Evolutionary conservation across 2,797 vertebrate species (phyloP).

Genomic region (Crenichthys baileyi): DNA sequence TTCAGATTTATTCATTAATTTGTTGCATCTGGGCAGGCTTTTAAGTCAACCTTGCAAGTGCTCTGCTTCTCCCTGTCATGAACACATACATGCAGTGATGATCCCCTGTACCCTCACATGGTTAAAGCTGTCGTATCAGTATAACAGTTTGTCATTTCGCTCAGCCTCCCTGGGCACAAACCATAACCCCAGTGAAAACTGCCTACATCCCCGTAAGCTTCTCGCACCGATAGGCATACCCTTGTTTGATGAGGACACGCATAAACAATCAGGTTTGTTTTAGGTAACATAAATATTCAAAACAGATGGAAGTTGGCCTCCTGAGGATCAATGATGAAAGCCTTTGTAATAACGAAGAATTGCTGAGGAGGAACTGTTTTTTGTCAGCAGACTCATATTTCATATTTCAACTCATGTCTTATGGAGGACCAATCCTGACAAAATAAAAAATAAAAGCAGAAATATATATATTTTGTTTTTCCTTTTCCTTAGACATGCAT

Average conservation of each 20-base stretch:
- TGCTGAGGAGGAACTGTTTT: constrained; percentile 41
- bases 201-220: constrained; percentile 39
- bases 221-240: constrained; percentile 43
- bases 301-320: constrained; percentile 64
- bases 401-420: constrained; percentile 38
- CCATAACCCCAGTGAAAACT: constrained; percentile 26
- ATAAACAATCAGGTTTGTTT: constrained; percentile 46
- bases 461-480: no score
- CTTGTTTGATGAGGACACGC: constrained; percentile 39
- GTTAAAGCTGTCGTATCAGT: constrained; percentile 55
- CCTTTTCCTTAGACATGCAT: no score
- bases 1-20: not conserved
- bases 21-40: constrained; percentile 34
- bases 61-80: constrained; percentile 30
- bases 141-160: constrained; percentile 53
- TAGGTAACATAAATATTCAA: constrained; percentile 65
- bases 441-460: no score
- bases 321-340: constrained; percentile 77
- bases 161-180: constrained; percentile 44
- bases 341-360: constrained; percentile 63
- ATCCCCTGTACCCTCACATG: constrained; percentile 46
- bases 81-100: constrained; percentile 48
- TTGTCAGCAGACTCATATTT: constrained; percentile 42
- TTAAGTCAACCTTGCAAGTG: constrained; percentile 46
- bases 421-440: no score